phyloP scores from a whole-genome alignment of 2,113 vertebrate species.

The Chamaetylas fuelleborni region DNA sequence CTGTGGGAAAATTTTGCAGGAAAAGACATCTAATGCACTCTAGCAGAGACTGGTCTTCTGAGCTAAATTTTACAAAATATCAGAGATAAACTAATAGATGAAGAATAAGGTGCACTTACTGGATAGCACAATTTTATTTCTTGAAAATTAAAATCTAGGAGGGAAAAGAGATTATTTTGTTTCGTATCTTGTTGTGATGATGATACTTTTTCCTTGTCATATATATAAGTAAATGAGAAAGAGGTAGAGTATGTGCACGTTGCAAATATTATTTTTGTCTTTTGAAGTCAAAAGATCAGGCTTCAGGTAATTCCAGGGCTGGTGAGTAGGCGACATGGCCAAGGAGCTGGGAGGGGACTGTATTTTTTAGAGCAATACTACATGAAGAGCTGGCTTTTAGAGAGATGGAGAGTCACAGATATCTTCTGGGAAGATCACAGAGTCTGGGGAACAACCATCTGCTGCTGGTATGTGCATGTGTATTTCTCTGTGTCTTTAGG shows the following conservation, averaged over 20 bases:
- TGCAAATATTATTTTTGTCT: neutral
- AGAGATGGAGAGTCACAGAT: neutral
- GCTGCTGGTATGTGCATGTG: neutral
- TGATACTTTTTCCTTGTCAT: neutral
- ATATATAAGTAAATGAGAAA: neutral
- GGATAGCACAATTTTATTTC: neutral
- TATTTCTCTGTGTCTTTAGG: neutral
- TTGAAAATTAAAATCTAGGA: neutral
- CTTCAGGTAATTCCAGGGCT: neutral
- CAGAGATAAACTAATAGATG: neutral
- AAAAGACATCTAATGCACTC: neutral
- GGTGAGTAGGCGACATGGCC: neutral
- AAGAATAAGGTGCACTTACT: neutral
- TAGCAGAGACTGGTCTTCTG: neutral
- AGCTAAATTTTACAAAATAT: neutral
- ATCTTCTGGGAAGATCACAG: neutral
- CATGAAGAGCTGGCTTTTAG: neutral
- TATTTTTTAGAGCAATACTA: neutral
- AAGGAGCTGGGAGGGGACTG: neutral
- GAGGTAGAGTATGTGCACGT: too few relatives aligned
- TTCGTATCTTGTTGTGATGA: neutral
- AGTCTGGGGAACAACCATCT: neutral
- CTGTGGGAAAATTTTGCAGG: neutral
- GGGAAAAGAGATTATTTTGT: fast-evolving
- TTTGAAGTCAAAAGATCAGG: neutral